Percentiles rank a stretch among this genome's conserved stretches.
These are phyloP conservation scores for Drosophila arawakana DNA, from an alignment of 1,140 invertebrate genomes.

Conservation along the genomic window DNA sequence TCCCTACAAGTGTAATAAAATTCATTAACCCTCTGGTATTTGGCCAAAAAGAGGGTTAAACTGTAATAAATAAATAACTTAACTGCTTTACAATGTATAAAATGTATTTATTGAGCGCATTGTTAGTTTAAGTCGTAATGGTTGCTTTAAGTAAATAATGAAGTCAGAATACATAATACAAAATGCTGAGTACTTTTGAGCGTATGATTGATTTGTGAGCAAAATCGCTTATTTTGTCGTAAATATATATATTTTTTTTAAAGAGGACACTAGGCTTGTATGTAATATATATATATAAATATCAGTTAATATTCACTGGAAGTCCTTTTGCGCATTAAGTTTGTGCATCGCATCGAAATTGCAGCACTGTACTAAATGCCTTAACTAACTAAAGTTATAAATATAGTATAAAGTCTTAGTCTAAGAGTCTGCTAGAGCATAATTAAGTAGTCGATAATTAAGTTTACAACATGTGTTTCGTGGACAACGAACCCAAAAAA, in stretches of 20 bases:
- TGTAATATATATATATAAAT: slow-evolving; percentile 52
- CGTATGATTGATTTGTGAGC: slow-evolving; percentile 23
- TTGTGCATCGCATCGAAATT: slow-evolving; percentile 25
- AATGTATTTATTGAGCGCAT: slow-evolving; percentile 71
- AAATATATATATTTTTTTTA: neutral
- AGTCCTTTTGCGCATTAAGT: slow-evolving; percentile 76
- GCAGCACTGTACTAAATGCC: slow-evolving; percentile 31
- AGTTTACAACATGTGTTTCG: slow-evolving; percentile 63
- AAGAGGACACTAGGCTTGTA: slow-evolving; percentile 25
- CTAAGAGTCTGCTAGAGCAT: slow-evolving; percentile 51
- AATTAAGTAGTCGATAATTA: slow-evolving; percentile 74
- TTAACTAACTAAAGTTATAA: slow-evolving; percentile 23
- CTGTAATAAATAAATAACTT: too few relatives aligned
- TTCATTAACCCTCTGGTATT: too few relatives aligned
- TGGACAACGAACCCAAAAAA: slow-evolving; percentile 24
- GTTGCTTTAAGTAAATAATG: slow-evolving; percentile 74
- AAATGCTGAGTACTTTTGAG: slow-evolving; percentile 59
- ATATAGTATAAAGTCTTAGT: slow-evolving; percentile 15
- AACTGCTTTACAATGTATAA: slow-evolving; percentile 8
- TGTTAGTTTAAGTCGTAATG: slow-evolving; percentile 61
- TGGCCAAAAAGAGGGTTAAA: too few relatives aligned
- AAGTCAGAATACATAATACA: slow-evolving; percentile 48
- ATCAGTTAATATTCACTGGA: slow-evolving; percentile 77
- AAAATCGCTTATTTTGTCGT: neutral
- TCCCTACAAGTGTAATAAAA: too few relatives aligned